A percentile compares a stretch with the other conserved stretches of the same genome.
Evolutionary conservation across 2,113 vertebrate genomes (phyloP).

Genomic region (pig (Sus scrofa)): T2T-Sscrofa CM000817.6:136502001-136502500

Average conservation of each 20-base stretch:
- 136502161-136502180: not conserved
- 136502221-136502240: slow-evolving; percentile 42
- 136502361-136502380: slow-evolving; percentile 41
- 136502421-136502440: not conserved
- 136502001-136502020: not conserved
- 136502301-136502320: not conserved
- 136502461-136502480: not conserved
- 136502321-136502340: not conserved
- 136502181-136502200: slow-evolving; percentile 36
- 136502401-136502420: not conserved
- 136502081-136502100: slow-evolving; percentile 13
- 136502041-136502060: not conserved
- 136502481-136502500: not conserved
- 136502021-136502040: not conserved
- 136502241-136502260: not conserved
- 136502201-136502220: slow-evolving; percentile 41
- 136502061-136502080: not conserved
- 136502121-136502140: not conserved
- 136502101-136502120: not conserved
- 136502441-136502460: not conserved
- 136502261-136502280: slow-evolving; percentile 6
- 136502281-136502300: not conserved
- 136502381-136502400: not conserved
- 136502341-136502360: not conserved
- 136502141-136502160: slow-evolving; percentile 41